Evolutionary conservation across 2,888 invertebrate species (phyloP), one percentile per base, ranked within the genome.

Genomic region (Torymus aiolomorphi): DNA sequence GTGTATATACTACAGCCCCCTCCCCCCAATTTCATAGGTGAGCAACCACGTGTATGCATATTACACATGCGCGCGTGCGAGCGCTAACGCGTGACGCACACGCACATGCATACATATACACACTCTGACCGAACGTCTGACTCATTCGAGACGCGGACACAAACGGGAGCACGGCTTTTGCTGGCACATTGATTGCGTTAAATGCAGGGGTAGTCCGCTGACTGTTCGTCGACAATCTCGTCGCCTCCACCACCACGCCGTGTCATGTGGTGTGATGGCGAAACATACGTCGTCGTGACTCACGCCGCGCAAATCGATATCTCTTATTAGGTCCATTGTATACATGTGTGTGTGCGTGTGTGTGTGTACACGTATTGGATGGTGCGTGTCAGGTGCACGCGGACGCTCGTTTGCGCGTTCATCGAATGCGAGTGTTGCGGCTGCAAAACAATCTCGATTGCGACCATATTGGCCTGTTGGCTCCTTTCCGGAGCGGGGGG

Each of bases 271-370:
- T 75, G 59, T 71, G 42, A 42, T 42, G 61, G 61, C 59, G 71
- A 66, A 75, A 76, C 66, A 80, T 24, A 66, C 74, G 79, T 76
- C 71, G 52, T 31, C 13, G 63, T 80, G 79, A 80, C 71, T 80
- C 79, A 80, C 54, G 57, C 20, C 16, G 31, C 57, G 31, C 57
- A 14, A 71, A 80, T 80, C 75, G 61, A 76, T 80, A 80, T 70
- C 79, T 79, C 78, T 70, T 52, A 52, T 54, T 62, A 42, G n/a
- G 65, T n/a, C 57, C 56, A n/a, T 1, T 13, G 24, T 20, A 20
- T 14, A 10, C 0, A 31, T 42, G 42, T 42, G 42, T 42, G 42
- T 8, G 0, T 42, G 42, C 5, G 4, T 42, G 8, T 42, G 42
- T 42, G 8, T 31, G 31, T 31, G 5, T 31, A 31, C 31, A 31